Base-by-base conservation (phyloP, 2,888 invertebrate genomes). In the Drosophila acutilabella region DNA sequence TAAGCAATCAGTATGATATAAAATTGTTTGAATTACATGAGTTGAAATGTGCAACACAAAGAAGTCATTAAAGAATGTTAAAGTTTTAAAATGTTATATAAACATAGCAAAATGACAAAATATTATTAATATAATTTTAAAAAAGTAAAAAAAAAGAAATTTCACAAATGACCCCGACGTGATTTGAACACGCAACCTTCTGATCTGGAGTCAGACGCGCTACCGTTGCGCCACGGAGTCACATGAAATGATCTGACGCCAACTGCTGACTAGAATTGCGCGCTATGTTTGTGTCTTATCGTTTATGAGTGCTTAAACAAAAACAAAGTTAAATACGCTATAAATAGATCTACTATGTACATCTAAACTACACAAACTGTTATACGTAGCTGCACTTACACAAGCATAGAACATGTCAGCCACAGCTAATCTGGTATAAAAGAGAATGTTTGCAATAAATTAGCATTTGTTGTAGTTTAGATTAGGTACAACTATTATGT, bases 111-210 rank as follows among this genome's bases (percentile, higher is more conserved):
- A n/a, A n/a, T 14, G 4, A 7, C 2, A 26, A 26, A 2, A 36
- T 6, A n/a, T 30, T n/a, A 20, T 7, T n/a, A 47, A 10, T 20
- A 8, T 8, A 18, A 38, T 42, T 13, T 18, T n/a, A 14, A 33
- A 44, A 10, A 52, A 33, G 14, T n/a, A 16, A 51, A 23, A 59
- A 64, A 62, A 74, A 13, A 0, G 1, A 1, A 4, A 0, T 13
- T 0, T 7, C 0, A 4, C 8, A 18, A 16, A 13, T 75, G 77
- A 75, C 75, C 75, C 75, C 75, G 75, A 75, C 75, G 77, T 75
- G 75, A 75, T 76, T 75, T 75, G 75, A 75, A 75, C 75, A 75
- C 75, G 75, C 75, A 75, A 75, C 75, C 75, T 75, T 75, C 75
- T 75, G 75, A 75, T 75, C 75, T 75, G 75, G 75, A 75, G 75